These are phyloP conservation scores for Athene cunicularia DNA, from an alignment of 2,113 vertebrate genomes.

Conservation along the genomic window DNA sequence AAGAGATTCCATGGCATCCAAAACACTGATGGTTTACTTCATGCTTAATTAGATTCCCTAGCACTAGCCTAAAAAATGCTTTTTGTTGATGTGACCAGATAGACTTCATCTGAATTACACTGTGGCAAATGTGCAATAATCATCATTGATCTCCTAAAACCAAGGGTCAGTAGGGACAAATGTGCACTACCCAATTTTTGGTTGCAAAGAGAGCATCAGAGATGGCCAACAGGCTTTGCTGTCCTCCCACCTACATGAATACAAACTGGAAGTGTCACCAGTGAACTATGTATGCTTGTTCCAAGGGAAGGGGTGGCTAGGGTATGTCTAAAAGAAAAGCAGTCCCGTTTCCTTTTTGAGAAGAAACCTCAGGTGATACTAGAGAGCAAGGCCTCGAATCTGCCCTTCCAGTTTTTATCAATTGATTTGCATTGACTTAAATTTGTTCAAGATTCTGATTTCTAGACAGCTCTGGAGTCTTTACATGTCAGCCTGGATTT, in stretches of 20 bases:
- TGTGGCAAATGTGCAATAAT: not conserved
- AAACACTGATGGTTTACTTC: not conserved
- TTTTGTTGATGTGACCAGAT: not conserved
- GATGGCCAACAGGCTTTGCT: not conserved
- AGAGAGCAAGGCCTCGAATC: not conserved
- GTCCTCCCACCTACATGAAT: fast-evolving
- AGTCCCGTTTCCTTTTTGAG: not conserved
- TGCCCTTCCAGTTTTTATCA: not conserved
- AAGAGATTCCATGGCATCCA: not conserved
- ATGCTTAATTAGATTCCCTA: not conserved
- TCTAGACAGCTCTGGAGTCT: conserved; percentile 7
- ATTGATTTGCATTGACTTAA: not conserved
- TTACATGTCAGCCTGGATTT: not conserved
- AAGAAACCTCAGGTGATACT: not conserved
- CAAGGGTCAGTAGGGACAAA: not conserved
- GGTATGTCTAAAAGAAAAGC: not conserved
- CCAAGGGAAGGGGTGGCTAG: not conserved
- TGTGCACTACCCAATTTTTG: not conserved
- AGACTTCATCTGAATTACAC: not conserved
- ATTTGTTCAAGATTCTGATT: not conserved
- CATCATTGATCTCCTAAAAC: not conserved
- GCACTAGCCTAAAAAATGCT: not conserved
- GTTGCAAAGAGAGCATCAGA: not conserved
- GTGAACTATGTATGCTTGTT: fast-evolving
- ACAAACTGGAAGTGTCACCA: not conserved